Conservation (phyloP, 30 jellyfish, hydroid and myxozoan genomes). For the Turritopsis dohrnii region DNA sequence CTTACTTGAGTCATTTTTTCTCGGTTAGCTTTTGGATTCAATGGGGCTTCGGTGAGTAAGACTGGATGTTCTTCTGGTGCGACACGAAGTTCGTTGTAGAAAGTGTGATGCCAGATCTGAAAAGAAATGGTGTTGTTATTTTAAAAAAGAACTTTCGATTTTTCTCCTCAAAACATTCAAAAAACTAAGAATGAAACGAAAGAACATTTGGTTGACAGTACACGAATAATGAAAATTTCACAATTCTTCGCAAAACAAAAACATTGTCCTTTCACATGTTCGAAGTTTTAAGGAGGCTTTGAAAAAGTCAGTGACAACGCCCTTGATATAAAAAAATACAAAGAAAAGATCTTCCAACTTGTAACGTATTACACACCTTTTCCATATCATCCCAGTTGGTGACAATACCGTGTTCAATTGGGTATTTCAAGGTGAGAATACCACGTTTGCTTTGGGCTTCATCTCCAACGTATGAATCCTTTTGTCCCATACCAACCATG, state of each 20-base stretch:
- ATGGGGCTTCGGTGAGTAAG: conserved; percentile 97
- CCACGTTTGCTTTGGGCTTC: conserved; percentile 99
- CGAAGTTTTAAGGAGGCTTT: too few species aligned
- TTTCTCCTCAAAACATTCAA: neutral
- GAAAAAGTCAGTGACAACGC: too few species aligned
- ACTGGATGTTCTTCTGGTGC: conserved; percentile 99
- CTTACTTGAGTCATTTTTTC: conserved; percentile 96
- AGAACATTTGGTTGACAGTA: too few species aligned
- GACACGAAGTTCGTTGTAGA: conserved; percentile 98
- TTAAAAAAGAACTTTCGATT: neutral
- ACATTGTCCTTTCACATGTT: too few species aligned
- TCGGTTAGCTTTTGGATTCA: conserved; percentile 98
- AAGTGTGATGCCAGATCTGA: conserved; percentile 99
- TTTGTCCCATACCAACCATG: conserved; percentile 99
- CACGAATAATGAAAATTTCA: too few species aligned
- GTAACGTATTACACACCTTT: conserved; percentile 43
- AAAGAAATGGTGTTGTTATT: neutral
- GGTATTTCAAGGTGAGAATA: conserved; percentile 95
- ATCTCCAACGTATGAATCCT: conserved; percentile 98
- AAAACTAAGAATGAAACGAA: too few species aligned
- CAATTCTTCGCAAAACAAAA: too few species aligned
- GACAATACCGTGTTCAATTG: conserved; percentile 99
- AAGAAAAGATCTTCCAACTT: too few species aligned
- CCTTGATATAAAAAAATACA: neutral
- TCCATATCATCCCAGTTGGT: conserved; percentile 99